Evolutionary conservation across 2,113 vertebrate genomes (phyloP), one percentile per base, ranked within the genome.

Genomic region (Platichthys flesus): DNA sequence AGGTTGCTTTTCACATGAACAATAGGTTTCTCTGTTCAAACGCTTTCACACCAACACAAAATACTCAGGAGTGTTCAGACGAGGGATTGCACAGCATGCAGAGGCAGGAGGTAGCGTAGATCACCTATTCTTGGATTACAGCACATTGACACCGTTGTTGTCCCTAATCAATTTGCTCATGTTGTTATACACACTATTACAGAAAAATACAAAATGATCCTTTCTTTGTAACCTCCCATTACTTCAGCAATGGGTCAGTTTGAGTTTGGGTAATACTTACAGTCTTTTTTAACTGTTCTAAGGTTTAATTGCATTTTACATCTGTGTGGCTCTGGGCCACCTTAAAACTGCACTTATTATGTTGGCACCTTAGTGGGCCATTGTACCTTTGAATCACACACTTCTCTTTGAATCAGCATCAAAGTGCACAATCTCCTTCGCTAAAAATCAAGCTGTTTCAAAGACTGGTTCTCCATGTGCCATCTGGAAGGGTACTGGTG

Each of bases 381-480:
- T 85, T 74, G 28, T 83, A 71, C 40, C 35, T 57, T 21, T 40
- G 58, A 66, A 60, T 79, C 79, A 82, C 54, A 89, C 13, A 37
- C n/a, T 75, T 61, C 42, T 67, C 73, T 87, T 87, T 87, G 76
- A 88, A 82, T 85, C 63, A 15, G 56, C 79, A 81, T 90, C 71
- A 85, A 86, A 90, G 67, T 63, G 31, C 10, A 13, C 67, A 76
- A 65, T 83, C 75, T 68, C 58, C 42, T 71, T 62, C 63, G 67
- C 60, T 20, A 59, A 28, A 83, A 75, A 68, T 84, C 76, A 84
- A 45, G 52, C 77, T 23, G 16, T 73, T 78, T 76, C 64, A 74
- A 83, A 71, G 58, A 18, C 51, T 18, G 26, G 57, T 60, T 81
- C 73, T 85, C 71, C 58, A 10, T 26, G 66, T 81, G 82, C 81